Percentiles rank a stretch among this genome's conserved stretches.
These are phyloP conservation scores for Psephotus haematonotus DNA, from an alignment of 2,113 vertebrate genomes.

Conservation along the genomic window DNA sequence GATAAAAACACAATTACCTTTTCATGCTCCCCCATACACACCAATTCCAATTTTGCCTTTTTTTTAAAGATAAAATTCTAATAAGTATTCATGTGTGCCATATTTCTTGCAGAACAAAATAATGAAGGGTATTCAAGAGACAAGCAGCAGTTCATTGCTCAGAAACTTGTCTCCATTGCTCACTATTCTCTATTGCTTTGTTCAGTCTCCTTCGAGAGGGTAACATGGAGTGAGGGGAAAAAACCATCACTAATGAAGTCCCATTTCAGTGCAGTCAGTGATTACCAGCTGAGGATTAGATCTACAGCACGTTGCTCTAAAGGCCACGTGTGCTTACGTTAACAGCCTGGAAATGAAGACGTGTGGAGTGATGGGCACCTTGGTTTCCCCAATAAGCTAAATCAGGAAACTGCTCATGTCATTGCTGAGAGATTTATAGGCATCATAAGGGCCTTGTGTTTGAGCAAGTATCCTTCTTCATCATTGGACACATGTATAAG, in stretches of 20 bases:
- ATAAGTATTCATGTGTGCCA: conserved; percentile 11
- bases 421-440: background rate
- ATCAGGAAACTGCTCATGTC: background rate
- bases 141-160: background rate
- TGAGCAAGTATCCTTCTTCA: background rate
- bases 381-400: background rate
- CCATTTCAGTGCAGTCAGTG: background rate
- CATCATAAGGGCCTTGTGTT: background rate
- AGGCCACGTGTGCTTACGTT: background rate
- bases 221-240: background rate
- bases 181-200: background rate
- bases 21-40: background rate
- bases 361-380: background rate
- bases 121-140: background rate
- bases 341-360: background rate
- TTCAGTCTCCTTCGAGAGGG: background rate
- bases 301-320: background rate
- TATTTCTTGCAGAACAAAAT: conserved; percentile 20
- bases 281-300: background rate
- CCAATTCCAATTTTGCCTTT: conserved; percentile 37
- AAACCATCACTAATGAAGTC: background rate
- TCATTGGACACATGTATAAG: background rate
- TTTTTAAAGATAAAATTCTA: conserved; percentile 55
- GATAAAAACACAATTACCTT: conserved; percentile 57
- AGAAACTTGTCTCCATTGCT: background rate